Base-by-base conservation (phyloP, 2,888 invertebrate species). In the Graphium colonna region DNA sequence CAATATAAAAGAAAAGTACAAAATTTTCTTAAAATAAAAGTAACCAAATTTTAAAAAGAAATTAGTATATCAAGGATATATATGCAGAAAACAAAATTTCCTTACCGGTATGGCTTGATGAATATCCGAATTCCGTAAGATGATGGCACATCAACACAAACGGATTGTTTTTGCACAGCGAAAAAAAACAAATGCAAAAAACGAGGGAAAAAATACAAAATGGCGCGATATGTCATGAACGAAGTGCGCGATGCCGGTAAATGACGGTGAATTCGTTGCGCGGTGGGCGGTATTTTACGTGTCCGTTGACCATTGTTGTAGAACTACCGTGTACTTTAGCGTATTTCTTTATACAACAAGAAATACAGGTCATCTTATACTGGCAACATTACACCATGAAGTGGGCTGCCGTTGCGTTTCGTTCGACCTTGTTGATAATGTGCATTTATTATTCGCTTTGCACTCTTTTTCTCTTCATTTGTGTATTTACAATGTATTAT, bases 161-260 rank as follows among this genome's bases (percentile, higher is more conserved):
- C 17, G 17, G 7, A 44, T 26, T 8, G 10, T 13, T 36, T 31
- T 44, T 45, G 26, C 49, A 38, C 45, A 15, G 5, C 1, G 10
- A 12, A 36, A 33, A 49, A 58, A 57, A 58, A 54, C 47, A 44
- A 36, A 3, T 12, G 5, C 16, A 53, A 42, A 42, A 41, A 41
- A 17, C 43, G 41, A 50, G 49, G 53, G 56, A 62, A 60, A 59
- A 54, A 21, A 21, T 21, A 3, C 52, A 56, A 60, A 56, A 60
- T 33, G 50, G n/a, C 21, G 33, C 44, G 48, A 40, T 54, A 57
- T 61, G 68, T 65, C 68, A 65, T 66, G 69, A 65, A 73, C 62
- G 64, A 76, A 71, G 77, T 75, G 70, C 79, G 75, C 82, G 77
- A 63, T 73, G 73, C 67, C 69, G 70, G 75, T 75, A 77, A 74